Evolutionary conservation across 2,797 vertebrate species (phyloP).

Genomic region (Siniperca obscura): DNA sequence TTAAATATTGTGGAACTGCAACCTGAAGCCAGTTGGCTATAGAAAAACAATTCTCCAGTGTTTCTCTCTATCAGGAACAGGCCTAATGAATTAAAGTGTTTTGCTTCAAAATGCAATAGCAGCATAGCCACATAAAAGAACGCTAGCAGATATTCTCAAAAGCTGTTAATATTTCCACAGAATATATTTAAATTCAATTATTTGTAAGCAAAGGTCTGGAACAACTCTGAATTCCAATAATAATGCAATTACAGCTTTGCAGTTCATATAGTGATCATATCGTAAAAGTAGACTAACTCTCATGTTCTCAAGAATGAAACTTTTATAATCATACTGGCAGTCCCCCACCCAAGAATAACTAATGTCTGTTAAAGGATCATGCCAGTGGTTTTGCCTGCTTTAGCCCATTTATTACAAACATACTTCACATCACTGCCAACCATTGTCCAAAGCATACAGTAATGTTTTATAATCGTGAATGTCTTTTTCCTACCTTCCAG

Average conservation of each 20-base stretch:
- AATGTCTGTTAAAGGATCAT: background rate
- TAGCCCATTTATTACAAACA: slow-evolving; percentile 6
- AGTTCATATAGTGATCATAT: background rate
- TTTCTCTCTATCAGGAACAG: slow-evolving; percentile 37
- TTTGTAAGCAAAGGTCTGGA: slow-evolving; percentile 29
- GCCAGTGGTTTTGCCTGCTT: slow-evolving; percentile 17
- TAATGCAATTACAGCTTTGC: slow-evolving; percentile 15
- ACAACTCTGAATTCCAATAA: background rate
- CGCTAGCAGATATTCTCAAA: slow-evolving; percentile 25
- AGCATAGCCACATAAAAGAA: slow-evolving; percentile 18
- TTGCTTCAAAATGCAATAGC: slow-evolving; percentile 23
- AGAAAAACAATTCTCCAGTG: slow-evolving; percentile 45
- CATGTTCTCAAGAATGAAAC: slow-evolving; percentile 22
- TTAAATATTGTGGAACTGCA: slow-evolving; percentile 54
- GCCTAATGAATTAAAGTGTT: slow-evolving; percentile 28
- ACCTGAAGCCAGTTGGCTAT: slow-evolving; percentile 51
- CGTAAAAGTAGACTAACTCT: slow-evolving; percentile 8
- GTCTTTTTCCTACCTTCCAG: slow-evolving; percentile 8
- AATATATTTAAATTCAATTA: slow-evolving; percentile 19
- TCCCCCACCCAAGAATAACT: background rate
- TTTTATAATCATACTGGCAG: background rate
- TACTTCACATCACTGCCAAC: slow-evolving; percentile 12
- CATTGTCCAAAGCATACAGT: slow-evolving; percentile 10
- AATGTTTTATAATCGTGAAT: slow-evolving; percentile 8
- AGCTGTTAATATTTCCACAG: slow-evolving; percentile 8